Evolutionary conservation across 2,113 vertebrate species (phyloP).

Genomic region (Aspidoscelis tigris): DNA sequence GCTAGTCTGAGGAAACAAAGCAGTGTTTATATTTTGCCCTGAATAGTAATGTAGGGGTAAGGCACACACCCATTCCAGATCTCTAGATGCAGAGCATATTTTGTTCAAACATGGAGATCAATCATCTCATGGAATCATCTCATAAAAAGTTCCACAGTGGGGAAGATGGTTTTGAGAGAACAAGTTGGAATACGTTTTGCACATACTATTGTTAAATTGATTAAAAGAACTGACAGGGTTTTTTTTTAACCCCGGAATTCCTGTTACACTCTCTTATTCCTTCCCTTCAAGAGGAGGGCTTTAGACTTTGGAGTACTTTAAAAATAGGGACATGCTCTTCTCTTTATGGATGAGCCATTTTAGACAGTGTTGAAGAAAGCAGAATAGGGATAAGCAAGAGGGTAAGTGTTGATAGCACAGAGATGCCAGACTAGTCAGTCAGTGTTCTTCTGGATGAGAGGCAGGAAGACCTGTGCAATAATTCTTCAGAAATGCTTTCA

Average conservation of each 20-base stretch:
- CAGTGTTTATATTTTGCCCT: slow-evolving; percentile 5
- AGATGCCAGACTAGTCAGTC: too few relatives aligned
- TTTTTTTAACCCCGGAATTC: neutral
- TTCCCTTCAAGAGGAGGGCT: neutral
- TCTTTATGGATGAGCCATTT: neutral
- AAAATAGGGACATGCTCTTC: neutral
- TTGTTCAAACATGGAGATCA: neutral
- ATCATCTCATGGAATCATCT: neutral
- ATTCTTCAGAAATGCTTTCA: too few relatives aligned
- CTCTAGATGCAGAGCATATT: neutral
- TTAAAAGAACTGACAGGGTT: neutral
- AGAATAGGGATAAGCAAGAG: neutral
- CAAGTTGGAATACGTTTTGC: slow-evolving; percentile 8
- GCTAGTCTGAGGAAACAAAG: neutral
- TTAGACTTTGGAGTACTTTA: neutral
- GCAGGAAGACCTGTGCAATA: too few relatives aligned
- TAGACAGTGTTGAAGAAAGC: neutral
- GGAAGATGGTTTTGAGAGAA: neutral
- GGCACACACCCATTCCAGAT: neutral
- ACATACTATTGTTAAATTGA: neutral
- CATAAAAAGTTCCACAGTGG: neutral
- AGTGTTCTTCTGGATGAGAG: too few relatives aligned
- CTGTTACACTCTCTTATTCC: neutral
- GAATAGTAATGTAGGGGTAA: neutral
- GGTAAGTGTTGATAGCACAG: neutral